phyloP scores from a whole-genome alignment of 2,888 invertebrate species.

The Volucella inanis region DNA sequence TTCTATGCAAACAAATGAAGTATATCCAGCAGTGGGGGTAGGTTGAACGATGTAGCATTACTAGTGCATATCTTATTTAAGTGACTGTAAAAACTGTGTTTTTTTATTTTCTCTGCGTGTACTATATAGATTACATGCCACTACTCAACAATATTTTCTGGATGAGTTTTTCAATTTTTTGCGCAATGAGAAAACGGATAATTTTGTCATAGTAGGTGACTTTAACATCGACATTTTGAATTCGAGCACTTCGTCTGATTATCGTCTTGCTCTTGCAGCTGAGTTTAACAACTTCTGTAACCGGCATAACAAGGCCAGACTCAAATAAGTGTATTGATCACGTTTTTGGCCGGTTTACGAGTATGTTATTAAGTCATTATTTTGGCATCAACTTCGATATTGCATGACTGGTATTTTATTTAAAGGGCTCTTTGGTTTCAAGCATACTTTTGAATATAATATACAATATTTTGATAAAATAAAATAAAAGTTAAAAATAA shows the following conservation, averaged over 20 bases:
- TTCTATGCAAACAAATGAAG: conserved; percentile 11
- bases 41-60: no score
- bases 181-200: background rate
- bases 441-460: background rate
- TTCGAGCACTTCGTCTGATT: background rate
- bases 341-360: background rate
- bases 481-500: no score
- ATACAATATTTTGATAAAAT: no score
- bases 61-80: no score
- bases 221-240: no score
- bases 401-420: conserved; percentile 11
- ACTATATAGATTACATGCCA: no score
- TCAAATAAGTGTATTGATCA: background rate
- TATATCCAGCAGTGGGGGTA: conserved; percentile 17
- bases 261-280: background rate
- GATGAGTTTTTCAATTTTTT: no score
- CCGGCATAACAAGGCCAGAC: background rate
- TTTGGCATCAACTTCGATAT: background rate
- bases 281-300: background rate
- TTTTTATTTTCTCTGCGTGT: no score
- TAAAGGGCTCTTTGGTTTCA: background rate
- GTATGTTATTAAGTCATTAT: background rate
- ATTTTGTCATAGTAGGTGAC: no score
- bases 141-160: no score
- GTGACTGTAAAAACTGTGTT: no score